Evolutionary conservation across 2,797 vertebrate species (phyloP).

Genomic region (Phoeniculus purpureus): DNA sequence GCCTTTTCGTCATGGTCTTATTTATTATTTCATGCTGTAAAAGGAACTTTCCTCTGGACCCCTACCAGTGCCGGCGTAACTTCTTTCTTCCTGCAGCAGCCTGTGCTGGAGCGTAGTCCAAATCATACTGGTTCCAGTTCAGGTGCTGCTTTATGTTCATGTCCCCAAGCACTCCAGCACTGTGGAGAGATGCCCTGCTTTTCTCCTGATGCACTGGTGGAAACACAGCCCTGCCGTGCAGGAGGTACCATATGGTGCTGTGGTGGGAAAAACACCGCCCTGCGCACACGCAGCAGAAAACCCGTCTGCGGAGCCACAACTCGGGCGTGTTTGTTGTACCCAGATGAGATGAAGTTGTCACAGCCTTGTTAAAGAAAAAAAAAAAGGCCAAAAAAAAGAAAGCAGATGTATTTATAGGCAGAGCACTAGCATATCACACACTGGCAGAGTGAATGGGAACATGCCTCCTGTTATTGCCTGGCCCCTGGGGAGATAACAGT

Average conservation of each 20-base stretch:
- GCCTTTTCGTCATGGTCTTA: slow-evolving; percentile 46
- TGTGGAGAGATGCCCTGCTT: neutral
- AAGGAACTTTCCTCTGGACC: slow-evolving; percentile 26
- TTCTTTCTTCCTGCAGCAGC: neutral
- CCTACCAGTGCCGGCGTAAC: neutral
- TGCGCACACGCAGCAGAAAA: neutral
- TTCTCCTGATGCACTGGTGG: neutral
- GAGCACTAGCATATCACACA: slow-evolving; percentile 33
- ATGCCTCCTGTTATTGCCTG: slow-evolving; percentile 59
- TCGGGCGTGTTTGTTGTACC: slow-evolving; percentile 21
- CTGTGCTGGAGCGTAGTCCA: neutral
- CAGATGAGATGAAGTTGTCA: slow-evolving; percentile 57
- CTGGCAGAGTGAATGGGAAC: slow-evolving; percentile 51
- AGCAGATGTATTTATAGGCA: slow-evolving; percentile 48
- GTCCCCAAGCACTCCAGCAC: neutral
- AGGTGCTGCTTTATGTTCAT: neutral
- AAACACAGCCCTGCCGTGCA: neutral
- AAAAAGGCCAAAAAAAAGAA: neutral
- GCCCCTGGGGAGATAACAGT: slow-evolving; percentile 56
- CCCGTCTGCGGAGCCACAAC: slow-evolving; percentile 19
- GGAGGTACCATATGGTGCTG: slow-evolving; percentile 3
- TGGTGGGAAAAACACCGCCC: neutral
- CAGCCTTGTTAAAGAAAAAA: neutral
- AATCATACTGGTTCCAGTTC: neutral
- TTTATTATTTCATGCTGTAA: slow-evolving; percentile 30